Percentiles rank a stretch among this genome's conserved stretches.
These are phyloP conservation scores for Dolichomitus sp. DNA, from an alignment of 2,888 invertebrate genomes.

Conservation along the genomic window DNA sequence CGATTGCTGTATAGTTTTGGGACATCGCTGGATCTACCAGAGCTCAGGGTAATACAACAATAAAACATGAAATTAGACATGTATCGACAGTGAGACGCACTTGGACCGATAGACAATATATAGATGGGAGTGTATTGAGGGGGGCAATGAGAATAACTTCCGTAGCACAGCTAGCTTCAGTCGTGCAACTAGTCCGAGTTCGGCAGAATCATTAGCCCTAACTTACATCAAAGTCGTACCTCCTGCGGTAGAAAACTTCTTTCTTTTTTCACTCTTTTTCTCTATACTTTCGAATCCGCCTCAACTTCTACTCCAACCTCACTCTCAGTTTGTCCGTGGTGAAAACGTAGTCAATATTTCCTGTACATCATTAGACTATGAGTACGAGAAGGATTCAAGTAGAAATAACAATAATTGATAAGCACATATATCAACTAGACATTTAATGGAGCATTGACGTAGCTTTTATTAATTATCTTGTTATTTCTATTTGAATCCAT, in stretches of 20 bases:
- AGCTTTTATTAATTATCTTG: neutral
- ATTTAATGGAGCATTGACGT: neutral
- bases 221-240: constrained; percentile 83
- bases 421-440: neutral
- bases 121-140: constrained; percentile 38
- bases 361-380: constrained; percentile 83
- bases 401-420: constrained; percentile 44
- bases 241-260: constrained; percentile 80
- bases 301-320: constrained; percentile 83
- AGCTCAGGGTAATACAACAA: constrained; percentile 48
- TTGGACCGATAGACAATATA: constrained; percentile 50
- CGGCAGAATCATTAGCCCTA: constrained; percentile 75
- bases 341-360: constrained; percentile 83
- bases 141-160: constrained; percentile 65
- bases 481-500: constrained; percentile 53
- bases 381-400: constrained; percentile 72
- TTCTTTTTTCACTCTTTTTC: constrained; percentile 67
- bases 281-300: constrained; percentile 66
- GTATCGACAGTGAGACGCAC: constrained; percentile 29
- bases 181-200: constrained; percentile 71
- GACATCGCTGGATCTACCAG: constrained; percentile 43
- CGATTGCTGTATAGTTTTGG: neutral
- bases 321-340: constrained; percentile 84
- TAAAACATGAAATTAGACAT: constrained; percentile 23
- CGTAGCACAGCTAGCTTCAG: constrained; percentile 70